phyloP scores from a whole-genome alignment of 2,113 vertebrate species.

The Erinaceus europaeus region DNA sequence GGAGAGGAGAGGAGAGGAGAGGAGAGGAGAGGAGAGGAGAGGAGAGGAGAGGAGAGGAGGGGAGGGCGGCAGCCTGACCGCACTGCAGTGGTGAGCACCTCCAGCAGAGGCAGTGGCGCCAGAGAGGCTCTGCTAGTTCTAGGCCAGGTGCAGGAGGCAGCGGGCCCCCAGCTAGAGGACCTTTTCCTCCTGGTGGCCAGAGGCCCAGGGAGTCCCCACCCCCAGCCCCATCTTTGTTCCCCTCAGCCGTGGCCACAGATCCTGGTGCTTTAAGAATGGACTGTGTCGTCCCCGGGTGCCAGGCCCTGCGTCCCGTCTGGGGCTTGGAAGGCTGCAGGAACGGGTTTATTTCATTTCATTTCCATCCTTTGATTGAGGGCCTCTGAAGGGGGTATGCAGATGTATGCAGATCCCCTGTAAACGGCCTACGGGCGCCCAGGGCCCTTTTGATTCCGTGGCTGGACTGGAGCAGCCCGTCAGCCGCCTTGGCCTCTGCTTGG shows the following conservation, averaged over 20 bases:
- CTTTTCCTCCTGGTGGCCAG: too few species aligned
- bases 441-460: conserved; percentile 52
- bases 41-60: too few species aligned
- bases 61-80: too few species aligned
- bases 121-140: neutral
- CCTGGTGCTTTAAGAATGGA: neutral
- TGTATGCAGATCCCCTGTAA: conserved; percentile 74
- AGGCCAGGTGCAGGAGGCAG: neutral
- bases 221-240: neutral
- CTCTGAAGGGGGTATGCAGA: conserved; percentile 54
- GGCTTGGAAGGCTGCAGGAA: conserved; percentile 57
- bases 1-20: too few species aligned
- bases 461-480: neutral
- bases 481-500: conserved; percentile 2
- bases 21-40: too few species aligned
- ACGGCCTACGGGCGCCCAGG: conserved; percentile 31
- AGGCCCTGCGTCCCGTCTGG: neutral
- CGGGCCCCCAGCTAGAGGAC: too few species aligned
- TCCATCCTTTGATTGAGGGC: conserved; percentile 60
- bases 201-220: too few species aligned
- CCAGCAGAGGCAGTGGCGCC: neutral
- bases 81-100: neutral
- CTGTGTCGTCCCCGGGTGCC: neutral
- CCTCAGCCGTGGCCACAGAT: neutral
- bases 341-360: conserved; percentile 72